Conservation (phyloP, 2,888 invertebrate species). For the Mactromeris polynyma region DNA sequence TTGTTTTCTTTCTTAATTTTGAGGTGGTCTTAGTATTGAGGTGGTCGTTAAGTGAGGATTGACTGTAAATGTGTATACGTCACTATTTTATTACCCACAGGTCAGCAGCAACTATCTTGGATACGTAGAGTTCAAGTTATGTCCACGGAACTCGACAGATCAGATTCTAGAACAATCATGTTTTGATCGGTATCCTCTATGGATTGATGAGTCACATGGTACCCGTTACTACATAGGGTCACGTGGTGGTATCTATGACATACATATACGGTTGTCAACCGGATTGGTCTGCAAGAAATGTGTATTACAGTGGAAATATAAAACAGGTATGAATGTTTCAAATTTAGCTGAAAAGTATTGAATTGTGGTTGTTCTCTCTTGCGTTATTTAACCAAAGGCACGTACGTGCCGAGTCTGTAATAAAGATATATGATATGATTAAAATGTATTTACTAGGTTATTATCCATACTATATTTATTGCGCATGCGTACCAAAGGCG, state of each 20-base stretch:
- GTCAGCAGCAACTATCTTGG: slow-evolving; percentile 85
- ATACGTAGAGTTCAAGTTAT: slow-evolving; percentile 86
- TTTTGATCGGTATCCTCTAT: slow-evolving; percentile 82
- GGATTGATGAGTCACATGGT: slow-evolving; percentile 79
- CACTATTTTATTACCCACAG: slow-evolving; percentile 21
- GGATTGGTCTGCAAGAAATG: slow-evolving; percentile 85
- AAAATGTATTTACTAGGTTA: no score
- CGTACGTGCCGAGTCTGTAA: no score
- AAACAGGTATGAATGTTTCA: slow-evolving; percentile 85
- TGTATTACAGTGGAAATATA: slow-evolving; percentile 87
- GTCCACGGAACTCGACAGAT: slow-evolving; percentile 81
- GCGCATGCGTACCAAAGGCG: no score
- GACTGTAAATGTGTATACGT: no score
- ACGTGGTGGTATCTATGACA: slow-evolving; percentile 74
- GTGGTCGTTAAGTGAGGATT: no score
- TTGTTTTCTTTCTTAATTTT: no score
- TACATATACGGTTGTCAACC: slow-evolving; percentile 81
- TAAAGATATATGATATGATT: no score
- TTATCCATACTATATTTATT: no score
- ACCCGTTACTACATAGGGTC: slow-evolving; percentile 74
- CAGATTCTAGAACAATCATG: slow-evolving; percentile 82
- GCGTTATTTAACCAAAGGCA: no score
- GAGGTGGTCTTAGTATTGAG: no score
- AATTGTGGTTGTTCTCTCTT: no score
- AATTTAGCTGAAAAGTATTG: no score